Base-by-base conservation (phyloP, 2,888 invertebrate genomes). In the Ochlodes sylvanus region DNA sequence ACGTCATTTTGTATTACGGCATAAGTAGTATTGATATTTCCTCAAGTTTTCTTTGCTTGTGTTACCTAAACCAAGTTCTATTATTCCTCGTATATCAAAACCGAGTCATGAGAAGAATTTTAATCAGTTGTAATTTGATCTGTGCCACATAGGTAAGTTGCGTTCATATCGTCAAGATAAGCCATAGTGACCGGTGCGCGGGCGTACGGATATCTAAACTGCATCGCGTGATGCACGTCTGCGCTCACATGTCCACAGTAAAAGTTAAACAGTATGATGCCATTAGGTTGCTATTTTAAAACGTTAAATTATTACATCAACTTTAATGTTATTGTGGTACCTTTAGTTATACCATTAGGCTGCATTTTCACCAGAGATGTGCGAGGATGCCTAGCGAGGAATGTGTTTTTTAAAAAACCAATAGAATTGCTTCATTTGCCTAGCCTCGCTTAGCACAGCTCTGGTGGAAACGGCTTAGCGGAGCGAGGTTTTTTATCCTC, bases 121-220 rank as follows among this genome's bases (percentile, higher is more conserved):
- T 52, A 52, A 52, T 52, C 21, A 55, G 55, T 15, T 32, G 34
- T 55, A 55, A 55, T 55, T 55, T 55, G 34, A 55, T 55, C 55
- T 32, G 55, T 55, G 34, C 55, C 55, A 55, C 34, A 55, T 55
- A 34, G n/a, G 55, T 55, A 34, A 32, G 55, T 55, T 55, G 32
- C 55, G 55, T 34, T 55, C 15, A 70, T 82, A 85, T 80, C 78
- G 77, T 72, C 71, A 73, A 63, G 69, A 73, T 75, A 75, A 75
- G 77, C 66, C 78, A 77, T 73, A 74, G 73, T 70, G 75, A 41
- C 66, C 70, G 47, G 58, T 27, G 74, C 69, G 72, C 70, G 65
- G 68, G 67, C 72, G 74, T 72, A 69, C 69, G 79, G 81, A 83
- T 89, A 90, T 90, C 88, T 90, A 81, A 88, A 90, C 86, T 86